A percentile compares a stretch with the other conserved stretches of the same genome.
These are phyloP conservation scores for Esperia sulphurella DNA, from an alignment of 2,888 invertebrate genomes.

Conservation along the genomic window DNA sequence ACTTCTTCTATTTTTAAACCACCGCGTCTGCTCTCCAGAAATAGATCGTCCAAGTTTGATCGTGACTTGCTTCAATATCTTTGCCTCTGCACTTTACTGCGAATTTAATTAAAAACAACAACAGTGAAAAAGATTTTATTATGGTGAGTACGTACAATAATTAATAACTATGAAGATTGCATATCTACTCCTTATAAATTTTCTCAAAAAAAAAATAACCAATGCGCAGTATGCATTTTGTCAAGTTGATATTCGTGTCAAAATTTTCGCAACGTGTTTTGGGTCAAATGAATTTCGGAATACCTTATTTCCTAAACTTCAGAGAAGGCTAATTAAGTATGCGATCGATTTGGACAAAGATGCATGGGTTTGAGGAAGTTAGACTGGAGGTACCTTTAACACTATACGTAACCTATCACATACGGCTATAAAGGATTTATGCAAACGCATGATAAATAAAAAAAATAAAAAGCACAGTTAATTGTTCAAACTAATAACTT, in stretches of 20 bases:
- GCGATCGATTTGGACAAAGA: conserved; percentile 57
- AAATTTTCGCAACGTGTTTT: conserved; percentile 11
- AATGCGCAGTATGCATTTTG: neutral
- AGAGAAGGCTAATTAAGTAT: conserved; percentile 26
- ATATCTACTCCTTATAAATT: neutral
- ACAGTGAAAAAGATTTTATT: neutral
- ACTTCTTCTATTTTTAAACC: conserved; percentile 60
- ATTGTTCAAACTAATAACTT: no score
- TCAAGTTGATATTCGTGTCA: conserved; percentile 6
- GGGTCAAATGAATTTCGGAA: neutral
- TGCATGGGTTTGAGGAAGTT: conserved; percentile 31
- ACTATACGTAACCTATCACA: no score
- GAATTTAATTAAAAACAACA: neutral
- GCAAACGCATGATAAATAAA: no score
- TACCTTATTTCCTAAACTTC: conserved; percentile 17
- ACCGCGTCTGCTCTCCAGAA: conserved; percentile 60
- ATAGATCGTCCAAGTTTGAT: conserved; percentile 56
- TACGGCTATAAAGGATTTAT: no score
- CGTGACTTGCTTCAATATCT: neutral
- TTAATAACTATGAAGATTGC: neutral
- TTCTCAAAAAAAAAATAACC: neutral
- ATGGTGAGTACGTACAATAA: neutral
- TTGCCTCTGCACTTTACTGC: neutral
- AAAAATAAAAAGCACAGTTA: no score
- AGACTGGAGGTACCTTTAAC: neutral